Evolutionary conservation across 2,888 invertebrate species (phyloP), one percentile per base, ranked within the genome.

Genomic region (Phoronis australis): DNA sequence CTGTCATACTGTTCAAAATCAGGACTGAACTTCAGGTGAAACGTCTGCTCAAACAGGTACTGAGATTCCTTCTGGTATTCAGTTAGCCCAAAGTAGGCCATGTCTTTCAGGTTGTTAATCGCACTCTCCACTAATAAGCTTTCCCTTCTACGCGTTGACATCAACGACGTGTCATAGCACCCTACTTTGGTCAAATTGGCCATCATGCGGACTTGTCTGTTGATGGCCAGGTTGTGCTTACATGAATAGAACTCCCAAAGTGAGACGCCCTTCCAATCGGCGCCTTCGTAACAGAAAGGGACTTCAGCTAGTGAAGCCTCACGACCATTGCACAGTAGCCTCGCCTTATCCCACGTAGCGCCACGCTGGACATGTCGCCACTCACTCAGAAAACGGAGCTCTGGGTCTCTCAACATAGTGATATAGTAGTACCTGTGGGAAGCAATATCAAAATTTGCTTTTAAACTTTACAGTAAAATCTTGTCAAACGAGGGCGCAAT

Each of bases 1-100:
- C 87, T 85, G 78, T 94, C 93, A 78, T 91, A 89, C 77, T 95
- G 95, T 66, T 88, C 88, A 77, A 94, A 92, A 42, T 65, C 56
- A 3, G 56, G 50, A 4, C 50, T 56, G 52, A 74, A 73, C 41
- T 61, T 55, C 37, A 72, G 47, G 27, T 62, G 51, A 55, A 76
- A 74, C 3, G 70, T 70, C 37, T 65, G 52, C 53, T 75, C 71
- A 57, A 76, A 74, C n/a, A 75, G 54, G 43, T 59, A 64, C 58
- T 80, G 79, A 6, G 78, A 68, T 35, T 71, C 69, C 15, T 88
- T 88, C 80, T 97, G 96, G 78, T 85, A 86, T 79, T 99, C 99
- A 5, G 95, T 94, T 56, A 99, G 83, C 57, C 96, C 97, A 78
- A 97, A 97, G 79, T 92, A 99, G 47, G 96, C 89, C 91, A 99